Evolutionary conservation across 30 jellyfish, hydroid and myxozoan genomes (phyloP).

Genomic region (Turritopsis rubra): DNA sequence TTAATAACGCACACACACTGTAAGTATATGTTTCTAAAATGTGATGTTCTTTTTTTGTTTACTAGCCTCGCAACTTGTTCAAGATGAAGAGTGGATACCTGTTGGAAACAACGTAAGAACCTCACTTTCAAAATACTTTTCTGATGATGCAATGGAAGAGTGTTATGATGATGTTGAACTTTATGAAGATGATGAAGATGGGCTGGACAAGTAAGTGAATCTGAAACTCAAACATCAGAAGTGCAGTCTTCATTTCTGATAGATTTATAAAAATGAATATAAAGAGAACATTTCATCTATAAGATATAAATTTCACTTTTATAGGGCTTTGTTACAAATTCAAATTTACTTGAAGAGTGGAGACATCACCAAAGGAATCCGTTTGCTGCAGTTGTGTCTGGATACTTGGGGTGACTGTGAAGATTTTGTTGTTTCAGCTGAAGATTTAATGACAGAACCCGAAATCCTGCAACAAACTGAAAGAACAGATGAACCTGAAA

Average conservation of each 20-base stretch:
- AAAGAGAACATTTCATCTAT: too few relatives aligned
- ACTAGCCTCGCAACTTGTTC: not conserved
- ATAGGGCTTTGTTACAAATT: constrained; percentile 21
- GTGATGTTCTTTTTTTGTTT: not conserved
- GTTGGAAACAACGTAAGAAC: constrained; percentile 28
- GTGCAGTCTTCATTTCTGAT: too few relatives aligned
- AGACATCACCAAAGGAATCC: not conserved
- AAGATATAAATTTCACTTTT: not conserved
- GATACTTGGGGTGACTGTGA: constrained; percentile 26
- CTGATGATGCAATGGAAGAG: constrained; percentile 31
- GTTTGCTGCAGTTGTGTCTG: not conserved
- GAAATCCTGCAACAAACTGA: constrained; percentile 28
- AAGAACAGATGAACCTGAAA: constrained; percentile 24
- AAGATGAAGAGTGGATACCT: constrained; percentile 42
- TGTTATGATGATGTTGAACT: constrained; percentile 36
- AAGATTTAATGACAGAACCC: constrained; percentile 34
- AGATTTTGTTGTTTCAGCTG: constrained; percentile 39
- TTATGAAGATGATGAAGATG: constrained; percentile 39
- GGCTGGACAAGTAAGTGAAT: constrained; percentile 23
- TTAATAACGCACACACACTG: not conserved
- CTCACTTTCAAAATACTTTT: constrained; percentile 27
- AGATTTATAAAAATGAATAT: too few relatives aligned
- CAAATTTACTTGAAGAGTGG: constrained; percentile 8
- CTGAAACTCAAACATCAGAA: too few relatives aligned
- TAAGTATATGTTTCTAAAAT: not conserved